Evolutionary conservation across 2,888 invertebrate species (phyloP).

Genomic region (Willowsia nigromaculata): DNA sequence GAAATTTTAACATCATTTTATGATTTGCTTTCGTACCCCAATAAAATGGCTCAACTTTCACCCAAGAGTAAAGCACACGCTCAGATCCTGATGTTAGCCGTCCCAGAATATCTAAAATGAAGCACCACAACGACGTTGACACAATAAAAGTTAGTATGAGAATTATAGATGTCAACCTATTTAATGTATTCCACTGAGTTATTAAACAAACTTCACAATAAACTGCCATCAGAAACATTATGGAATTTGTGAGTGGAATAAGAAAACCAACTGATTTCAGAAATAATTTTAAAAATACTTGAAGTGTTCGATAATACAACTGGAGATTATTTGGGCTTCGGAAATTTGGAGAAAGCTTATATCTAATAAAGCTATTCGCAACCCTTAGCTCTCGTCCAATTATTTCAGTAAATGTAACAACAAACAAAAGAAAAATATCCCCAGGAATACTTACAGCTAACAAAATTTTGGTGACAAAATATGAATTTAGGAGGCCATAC

Average conservation of each 20-base stretch:
- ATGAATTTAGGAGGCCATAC: too few species aligned
- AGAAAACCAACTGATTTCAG: not conserved
- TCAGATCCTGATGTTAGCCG: not conserved
- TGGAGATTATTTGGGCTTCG: not conserved
- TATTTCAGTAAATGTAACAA: not conserved
- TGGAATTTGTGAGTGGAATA: not conserved
- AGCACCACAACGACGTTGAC: not conserved
- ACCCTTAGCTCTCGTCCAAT: not conserved
- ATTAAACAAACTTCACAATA: not conserved
- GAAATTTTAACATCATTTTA: not conserved
- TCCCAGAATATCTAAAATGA: not conserved
- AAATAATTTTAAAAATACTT: not conserved
- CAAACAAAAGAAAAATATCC: too few species aligned
- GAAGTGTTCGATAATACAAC: not conserved
- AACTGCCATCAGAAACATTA: not conserved
- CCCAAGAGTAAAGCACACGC: not conserved
- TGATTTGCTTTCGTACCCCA: not conserved
- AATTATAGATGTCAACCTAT: not conserved
- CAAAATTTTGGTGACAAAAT: too few species aligned
- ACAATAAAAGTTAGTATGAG: not conserved
- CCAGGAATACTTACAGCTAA: too few species aligned
- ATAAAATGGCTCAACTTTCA: not conserved
- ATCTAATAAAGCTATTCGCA: not conserved
- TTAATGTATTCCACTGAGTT: not conserved
- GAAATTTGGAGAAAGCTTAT: slow-evolving; percentile 1